phyloP scores from a whole-genome alignment of 2,797 vertebrate species.

The Clarias platycephalus region DNA sequence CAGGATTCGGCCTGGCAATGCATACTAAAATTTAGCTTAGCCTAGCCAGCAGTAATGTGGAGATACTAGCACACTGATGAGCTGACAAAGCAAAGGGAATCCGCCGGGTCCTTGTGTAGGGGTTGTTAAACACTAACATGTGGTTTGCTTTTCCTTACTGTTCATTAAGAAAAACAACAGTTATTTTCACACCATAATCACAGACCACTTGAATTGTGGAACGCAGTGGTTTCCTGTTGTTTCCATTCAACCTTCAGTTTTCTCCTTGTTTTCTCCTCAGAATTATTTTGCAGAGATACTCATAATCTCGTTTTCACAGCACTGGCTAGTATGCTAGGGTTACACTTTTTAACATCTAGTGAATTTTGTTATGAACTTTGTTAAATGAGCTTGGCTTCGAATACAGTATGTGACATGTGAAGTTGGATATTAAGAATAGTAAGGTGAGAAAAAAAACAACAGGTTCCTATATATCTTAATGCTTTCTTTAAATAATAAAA shows the following conservation, averaged over 20 bases:
- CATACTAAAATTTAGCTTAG: constrained; percentile 2
- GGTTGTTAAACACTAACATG: constrained; percentile 53
- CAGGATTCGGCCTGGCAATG: constrained; percentile 39
- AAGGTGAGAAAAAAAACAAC: neutral
- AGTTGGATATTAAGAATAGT: neutral
- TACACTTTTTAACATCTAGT: constrained; percentile 1
- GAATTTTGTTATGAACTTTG: neutral
- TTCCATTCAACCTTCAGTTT: constrained; percentile 39
- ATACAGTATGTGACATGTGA: neutral
- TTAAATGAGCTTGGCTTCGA: neutral
- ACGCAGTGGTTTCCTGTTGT: constrained; percentile 55
- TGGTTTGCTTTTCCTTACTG: constrained; percentile 61
- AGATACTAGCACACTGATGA: constrained; percentile 36
- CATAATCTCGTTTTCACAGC: constrained; percentile 33
- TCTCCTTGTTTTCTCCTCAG: constrained; percentile 25
- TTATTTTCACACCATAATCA: constrained; percentile 63
- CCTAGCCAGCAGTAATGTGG: constrained; percentile 11
- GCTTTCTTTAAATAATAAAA: neutral
- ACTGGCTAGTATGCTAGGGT: neutral
- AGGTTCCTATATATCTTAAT: neutral
- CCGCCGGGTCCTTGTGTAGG: constrained; percentile 55
- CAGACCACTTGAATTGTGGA: constrained; percentile 57
- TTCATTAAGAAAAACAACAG: constrained; percentile 66
- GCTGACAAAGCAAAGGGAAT: constrained; percentile 51
- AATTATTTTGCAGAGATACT: constrained; percentile 39